phyloP scores from a whole-genome alignment of 2,888 invertebrate genomes.

The Agrochola macilenta region DNA sequence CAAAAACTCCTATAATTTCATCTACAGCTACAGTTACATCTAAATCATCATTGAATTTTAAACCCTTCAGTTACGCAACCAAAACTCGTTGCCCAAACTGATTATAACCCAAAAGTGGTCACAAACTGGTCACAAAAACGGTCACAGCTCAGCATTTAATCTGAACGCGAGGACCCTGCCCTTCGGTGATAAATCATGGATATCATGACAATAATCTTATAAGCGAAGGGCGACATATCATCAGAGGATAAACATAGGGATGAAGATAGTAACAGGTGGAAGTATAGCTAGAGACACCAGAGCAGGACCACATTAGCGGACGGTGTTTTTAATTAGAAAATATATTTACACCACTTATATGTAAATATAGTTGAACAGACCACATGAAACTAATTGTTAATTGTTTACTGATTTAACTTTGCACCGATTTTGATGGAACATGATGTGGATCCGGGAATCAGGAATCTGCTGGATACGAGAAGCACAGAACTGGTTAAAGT shows the following conservation, averaged over 20 bases:
- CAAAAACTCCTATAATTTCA: not conserved
- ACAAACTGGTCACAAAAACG: slow-evolving; percentile 53
- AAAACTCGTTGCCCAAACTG: slow-evolving; percentile 1
- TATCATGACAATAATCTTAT: slow-evolving; percentile 61
- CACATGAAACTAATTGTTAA: no score
- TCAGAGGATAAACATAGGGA: slow-evolving; percentile 23
- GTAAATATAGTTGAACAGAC: no score
- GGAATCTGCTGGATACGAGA: no score
- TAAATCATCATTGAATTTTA: slow-evolving; percentile 13
- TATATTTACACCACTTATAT: no score
- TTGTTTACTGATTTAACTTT: no score
- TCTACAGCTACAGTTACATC: not conserved
- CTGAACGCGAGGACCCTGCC: slow-evolving; percentile 21
- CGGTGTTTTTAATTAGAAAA: not conserved
- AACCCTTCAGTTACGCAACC: not conserved
- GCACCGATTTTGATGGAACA: no score
- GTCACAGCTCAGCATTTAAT: slow-evolving; percentile 49
- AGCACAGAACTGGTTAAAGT: no score
- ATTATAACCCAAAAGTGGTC: slow-evolving; percentile 31
- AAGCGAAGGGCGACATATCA: slow-evolving; percentile 48
- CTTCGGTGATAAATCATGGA: slow-evolving; percentile 53
- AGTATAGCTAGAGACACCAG: not conserved
- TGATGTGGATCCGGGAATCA: no score
- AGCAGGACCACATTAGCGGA: not conserved
- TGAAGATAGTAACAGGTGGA: not conserved